These are phyloP conservation scores for Nebria brevicollis DNA, from an alignment of 2,888 invertebrate genomes.

Conservation along the genomic window DNA sequence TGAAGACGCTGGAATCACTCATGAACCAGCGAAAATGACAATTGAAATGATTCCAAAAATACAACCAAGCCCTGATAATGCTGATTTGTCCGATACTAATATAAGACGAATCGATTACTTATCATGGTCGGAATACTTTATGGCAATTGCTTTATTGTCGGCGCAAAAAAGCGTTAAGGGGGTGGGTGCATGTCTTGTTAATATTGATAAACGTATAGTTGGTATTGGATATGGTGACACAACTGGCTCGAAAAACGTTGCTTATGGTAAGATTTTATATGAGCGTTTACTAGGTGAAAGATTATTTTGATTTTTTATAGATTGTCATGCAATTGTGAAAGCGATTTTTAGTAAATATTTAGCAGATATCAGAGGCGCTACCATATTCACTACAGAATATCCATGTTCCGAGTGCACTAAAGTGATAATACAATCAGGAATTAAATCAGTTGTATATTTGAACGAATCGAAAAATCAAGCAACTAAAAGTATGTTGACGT, in stretches of 20 bases:
- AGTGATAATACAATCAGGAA: slow-evolving; percentile 5
- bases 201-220: slow-evolving; percentile 85
- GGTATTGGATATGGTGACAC: slow-evolving; percentile 82
- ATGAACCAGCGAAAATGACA: too few species aligned
- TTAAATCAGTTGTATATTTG: not conserved
- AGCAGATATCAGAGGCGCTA: not conserved
- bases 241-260: not conserved
- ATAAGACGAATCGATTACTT: slow-evolving; percentile 74
- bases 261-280: not conserved
- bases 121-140: slow-evolving; percentile 94
- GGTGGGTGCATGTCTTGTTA: slow-evolving; percentile 95
- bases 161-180: slow-evolving; percentile 97
- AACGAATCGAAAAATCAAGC: not conserved
- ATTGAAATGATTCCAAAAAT: too few species aligned
- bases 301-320: not conserved
- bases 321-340: not conserved
- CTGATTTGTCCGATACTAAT: slow-evolving; percentile 30
- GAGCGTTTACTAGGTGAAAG: too few species aligned
- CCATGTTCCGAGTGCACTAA: not conserved
- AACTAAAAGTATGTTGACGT: too few species aligned
- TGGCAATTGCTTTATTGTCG: slow-evolving; percentile 90
- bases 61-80: too few species aligned
- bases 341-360: slow-evolving; percentile 3
- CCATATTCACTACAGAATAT: not conserved
- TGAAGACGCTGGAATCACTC: too few species aligned